Conservation (phyloP, 2,113 vertebrate genomes). For the Hymenochirus boettgeri region DNA sequence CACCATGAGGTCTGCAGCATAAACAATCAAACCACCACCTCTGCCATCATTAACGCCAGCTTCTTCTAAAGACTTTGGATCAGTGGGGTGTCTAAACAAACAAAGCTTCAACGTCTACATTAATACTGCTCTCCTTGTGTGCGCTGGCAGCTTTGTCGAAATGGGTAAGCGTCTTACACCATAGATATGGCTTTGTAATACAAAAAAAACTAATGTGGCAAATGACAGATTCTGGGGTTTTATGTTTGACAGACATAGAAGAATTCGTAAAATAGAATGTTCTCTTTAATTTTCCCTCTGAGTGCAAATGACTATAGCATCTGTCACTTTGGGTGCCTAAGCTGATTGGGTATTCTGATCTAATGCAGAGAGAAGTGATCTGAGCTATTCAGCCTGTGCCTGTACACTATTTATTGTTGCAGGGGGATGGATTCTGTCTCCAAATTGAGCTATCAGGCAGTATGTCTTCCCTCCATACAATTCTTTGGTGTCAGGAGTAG, state of each 20-base stretch:
- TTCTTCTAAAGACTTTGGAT: slow-evolving; percentile 14
- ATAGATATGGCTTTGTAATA: slow-evolving; percentile 2
- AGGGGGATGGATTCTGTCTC: neutral
- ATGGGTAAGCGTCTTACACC: slow-evolving; percentile 10
- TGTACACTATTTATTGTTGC: neutral
- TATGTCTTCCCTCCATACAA: neutral
- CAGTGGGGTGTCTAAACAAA: slow-evolving; percentile 10
- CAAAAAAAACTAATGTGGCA: slow-evolving; percentile 2
- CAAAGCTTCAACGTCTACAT: slow-evolving; percentile 1
- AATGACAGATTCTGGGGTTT: slow-evolving; percentile 1
- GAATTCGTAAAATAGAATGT: neutral
- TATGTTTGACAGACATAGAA: slow-evolving; percentile 13
- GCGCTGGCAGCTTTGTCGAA: neutral
- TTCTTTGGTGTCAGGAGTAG: neutral
- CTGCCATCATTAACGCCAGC: slow-evolving; percentile 24
- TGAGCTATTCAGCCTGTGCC: neutral
- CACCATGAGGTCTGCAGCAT: neutral
- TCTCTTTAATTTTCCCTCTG: slow-evolving; percentile 14
- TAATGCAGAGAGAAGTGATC: neutral
- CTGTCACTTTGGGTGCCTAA: slow-evolving; percentile 7
- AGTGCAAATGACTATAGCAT: slow-evolving; percentile 9
- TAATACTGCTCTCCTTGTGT: slow-evolving; percentile 15
- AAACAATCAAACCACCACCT: slow-evolving; percentile 21
- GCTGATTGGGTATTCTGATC: neutral
- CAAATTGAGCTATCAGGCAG: neutral